A percentile compares a stretch with the other conserved stretches of the same genome.
Evolutionary conservation across 2,888 invertebrate species (phyloP).

Genomic region (Odontothrips loti): DNA sequence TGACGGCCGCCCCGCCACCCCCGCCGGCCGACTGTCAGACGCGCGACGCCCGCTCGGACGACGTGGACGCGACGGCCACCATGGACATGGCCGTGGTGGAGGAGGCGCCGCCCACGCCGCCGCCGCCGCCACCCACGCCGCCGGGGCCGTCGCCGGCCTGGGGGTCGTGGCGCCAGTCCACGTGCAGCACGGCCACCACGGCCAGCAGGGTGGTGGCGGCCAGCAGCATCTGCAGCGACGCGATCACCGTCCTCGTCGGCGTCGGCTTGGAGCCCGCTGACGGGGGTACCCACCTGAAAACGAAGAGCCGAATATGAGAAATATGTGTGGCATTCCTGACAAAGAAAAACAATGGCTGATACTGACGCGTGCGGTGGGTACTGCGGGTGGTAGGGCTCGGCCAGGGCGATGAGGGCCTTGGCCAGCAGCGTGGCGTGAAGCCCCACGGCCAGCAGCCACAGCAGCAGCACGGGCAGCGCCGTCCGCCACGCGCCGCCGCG

Average conservation of each 20-base stretch:
- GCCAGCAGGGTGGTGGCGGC: constrained; percentile 29
- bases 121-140: neutral
- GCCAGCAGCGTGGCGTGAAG: constrained; percentile 29
- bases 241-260: constrained; percentile 16
- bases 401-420: constrained; percentile 10
- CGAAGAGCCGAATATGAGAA: too few species aligned
- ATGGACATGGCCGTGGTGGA: constrained; percentile 12
- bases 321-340: too few species aligned
- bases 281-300: neutral
- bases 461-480: constrained; percentile 12
- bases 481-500: constrained; percentile 11
- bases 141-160: constrained; percentile 21
- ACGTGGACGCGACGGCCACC: constrained; percentile 15
- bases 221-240: constrained; percentile 28
- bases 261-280: constrained; percentile 11
- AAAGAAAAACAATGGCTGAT: too few species aligned
- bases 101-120: neutral
- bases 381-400: constrained; percentile 25
- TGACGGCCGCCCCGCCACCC: constrained; percentile 12
- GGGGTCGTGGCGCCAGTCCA: constrained; percentile 35
- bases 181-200: constrained; percentile 32
- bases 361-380: neutral
- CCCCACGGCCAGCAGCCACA: constrained; percentile 29
- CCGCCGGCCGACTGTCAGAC: constrained; percentile 23
- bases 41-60: constrained; percentile 3